A percentile compares a stretch with the other conserved stretches of the same genome.
phyloP scores from a whole-genome alignment of 2,113 vertebrate genomes.

The Laticauda colubrina region DNA sequence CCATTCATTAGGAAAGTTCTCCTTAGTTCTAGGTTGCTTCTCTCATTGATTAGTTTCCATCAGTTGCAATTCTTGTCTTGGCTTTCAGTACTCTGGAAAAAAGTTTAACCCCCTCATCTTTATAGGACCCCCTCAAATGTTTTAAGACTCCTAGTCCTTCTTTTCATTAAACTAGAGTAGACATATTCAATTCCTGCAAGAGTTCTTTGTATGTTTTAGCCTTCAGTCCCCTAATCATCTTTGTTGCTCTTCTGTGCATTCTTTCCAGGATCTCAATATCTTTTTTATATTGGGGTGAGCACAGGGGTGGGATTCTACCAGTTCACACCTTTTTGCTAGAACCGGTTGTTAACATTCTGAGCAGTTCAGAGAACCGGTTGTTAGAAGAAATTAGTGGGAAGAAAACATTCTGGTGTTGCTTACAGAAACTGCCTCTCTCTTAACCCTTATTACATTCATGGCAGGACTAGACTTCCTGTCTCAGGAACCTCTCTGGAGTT shows the following conservation, averaged over 20 bases:
- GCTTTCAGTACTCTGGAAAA: neutral
- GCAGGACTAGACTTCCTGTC: too few relatives aligned
- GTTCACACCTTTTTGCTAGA: too few relatives aligned
- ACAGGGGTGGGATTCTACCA: neutral
- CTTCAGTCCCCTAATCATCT: neutral
- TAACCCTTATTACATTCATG: too few relatives aligned
- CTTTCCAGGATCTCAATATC: neutral
- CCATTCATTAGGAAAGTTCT: neutral
- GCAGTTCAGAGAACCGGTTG: too few relatives aligned
- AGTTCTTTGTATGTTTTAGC: neutral
- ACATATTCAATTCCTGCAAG: neutral
- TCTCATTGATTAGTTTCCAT: neutral
- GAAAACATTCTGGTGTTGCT: too few relatives aligned
- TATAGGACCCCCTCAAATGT: neutral
- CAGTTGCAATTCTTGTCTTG: neutral
- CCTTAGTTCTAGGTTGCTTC: neutral
- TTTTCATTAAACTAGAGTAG: neutral
- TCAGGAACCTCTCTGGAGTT: too few relatives aligned
- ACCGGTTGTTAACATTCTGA: too few relatives aligned
- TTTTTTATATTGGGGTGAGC: neutral
- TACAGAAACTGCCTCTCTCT: too few relatives aligned
- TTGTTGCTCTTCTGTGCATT: neutral
- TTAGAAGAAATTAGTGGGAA: too few relatives aligned
- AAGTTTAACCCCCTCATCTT: neutral
- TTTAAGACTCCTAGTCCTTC: neutral